Evolutionary conservation across 2,797 vertebrate genomes (phyloP).

Genomic region (Enteromius viviparus): DNA sequence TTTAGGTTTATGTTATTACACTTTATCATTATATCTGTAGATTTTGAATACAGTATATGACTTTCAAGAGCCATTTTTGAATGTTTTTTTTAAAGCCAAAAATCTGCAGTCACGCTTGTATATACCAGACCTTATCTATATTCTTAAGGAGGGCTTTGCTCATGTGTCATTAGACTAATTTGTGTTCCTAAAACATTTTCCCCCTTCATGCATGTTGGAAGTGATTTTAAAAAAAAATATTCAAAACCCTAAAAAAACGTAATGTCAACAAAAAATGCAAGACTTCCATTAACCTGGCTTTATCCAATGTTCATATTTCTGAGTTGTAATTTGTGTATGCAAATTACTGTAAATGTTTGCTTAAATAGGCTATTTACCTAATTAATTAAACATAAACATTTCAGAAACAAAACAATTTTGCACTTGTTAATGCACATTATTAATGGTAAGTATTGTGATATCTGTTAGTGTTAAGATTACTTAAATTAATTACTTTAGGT

Average conservation of each 20-base stretch:
- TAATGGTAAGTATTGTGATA: not conserved
- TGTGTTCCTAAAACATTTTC: not conserved
- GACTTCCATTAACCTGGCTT: not conserved
- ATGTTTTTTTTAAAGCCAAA: not conserved
- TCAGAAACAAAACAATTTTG: not conserved
- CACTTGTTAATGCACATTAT: not conserved
- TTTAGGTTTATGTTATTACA: not conserved
- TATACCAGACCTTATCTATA: not conserved
- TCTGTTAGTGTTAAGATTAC: not conserved
- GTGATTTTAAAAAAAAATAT: not conserved
- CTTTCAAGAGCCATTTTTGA: not conserved
- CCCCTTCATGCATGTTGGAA: not conserved
- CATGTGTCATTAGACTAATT: not conserved
- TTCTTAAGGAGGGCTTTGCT: not conserved
- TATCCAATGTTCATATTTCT: not conserved
- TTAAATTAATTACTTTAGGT: not conserved
- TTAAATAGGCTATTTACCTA: no score
- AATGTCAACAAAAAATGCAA: not conserved
- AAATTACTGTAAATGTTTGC: not conserved
- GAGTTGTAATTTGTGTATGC: not conserved
- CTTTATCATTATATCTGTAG: no score
- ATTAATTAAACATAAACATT: not conserved
- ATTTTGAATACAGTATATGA: not conserved
- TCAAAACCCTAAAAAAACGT: not conserved
- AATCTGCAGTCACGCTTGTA: not conserved